A percentile compares a stretch with the other conserved stretches of the same genome.
Conservation (phyloP, 2,888 invertebrate genomes). For the Bellardia pandia region DNA sequence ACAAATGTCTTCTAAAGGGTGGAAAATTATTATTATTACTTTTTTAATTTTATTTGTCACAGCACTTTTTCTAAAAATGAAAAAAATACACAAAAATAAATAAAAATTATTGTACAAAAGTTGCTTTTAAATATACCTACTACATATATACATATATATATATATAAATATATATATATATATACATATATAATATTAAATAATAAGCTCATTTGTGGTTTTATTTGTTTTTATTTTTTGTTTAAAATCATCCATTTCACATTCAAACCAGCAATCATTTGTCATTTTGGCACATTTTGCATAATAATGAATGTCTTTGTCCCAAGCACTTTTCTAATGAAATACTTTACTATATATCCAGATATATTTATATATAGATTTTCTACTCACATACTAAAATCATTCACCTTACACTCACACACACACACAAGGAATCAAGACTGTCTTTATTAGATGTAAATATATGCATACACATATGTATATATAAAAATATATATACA, state of each 20-base stretch:
- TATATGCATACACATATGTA: neutral
- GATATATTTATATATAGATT: neutral
- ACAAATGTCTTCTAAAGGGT: constrained; percentile 30
- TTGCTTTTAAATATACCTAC: constrained; percentile 48
- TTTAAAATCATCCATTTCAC: constrained; percentile 23
- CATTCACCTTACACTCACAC: constrained; percentile 22
- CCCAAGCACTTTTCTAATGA: constrained; percentile 24
- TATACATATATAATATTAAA: neutral
- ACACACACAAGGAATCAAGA: constrained; percentile 69
- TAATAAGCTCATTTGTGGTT: constrained; percentile 18
- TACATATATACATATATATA: neutral
- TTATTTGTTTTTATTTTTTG: constrained; percentile 17
- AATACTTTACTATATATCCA: constrained; percentile 3
- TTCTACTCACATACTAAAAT: neutral
- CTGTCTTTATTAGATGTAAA: constrained; percentile 72
- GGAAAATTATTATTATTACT: neutral
- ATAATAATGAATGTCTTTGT: constrained; percentile 6
- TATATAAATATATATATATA: no score
- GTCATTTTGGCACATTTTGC: constrained; percentile 34
- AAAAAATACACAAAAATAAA: neutral
- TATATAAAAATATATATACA: constrained; percentile 30
- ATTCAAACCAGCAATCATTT: constrained; percentile 11
- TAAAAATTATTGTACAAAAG: constrained; percentile 45
- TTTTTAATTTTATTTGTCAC: neutral
- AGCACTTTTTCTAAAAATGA: constrained; percentile 2